phyloP scores from a whole-genome alignment of 2,797 vertebrate species.

The Lates japonicus region DNA sequence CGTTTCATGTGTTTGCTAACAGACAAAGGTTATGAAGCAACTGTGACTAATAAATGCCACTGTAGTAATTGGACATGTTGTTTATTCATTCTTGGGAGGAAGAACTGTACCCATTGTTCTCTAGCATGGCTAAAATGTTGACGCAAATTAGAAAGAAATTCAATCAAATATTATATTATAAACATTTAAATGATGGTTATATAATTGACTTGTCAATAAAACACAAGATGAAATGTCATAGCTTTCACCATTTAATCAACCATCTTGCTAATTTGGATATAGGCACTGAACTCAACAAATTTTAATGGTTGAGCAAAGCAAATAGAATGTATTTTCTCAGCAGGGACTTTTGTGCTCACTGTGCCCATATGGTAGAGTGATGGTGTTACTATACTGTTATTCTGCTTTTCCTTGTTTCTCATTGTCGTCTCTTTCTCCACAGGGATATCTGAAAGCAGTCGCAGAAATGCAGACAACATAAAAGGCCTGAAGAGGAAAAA shows the following conservation, averaged over 20 bases:
- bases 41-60: background rate
- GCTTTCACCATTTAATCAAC: background rate
- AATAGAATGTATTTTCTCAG: background rate
- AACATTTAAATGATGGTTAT: background rate
- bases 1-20: background rate
- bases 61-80: background rate
- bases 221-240: background rate
- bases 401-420: conserved; percentile 30
- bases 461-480: conserved; percentile 89
- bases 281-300: background rate
- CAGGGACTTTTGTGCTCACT: background rate
- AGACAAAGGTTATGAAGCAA: background rate
- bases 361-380: background rate
- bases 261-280: background rate
- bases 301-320: background rate
- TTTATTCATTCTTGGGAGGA: background rate
- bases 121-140: background rate
- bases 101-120: background rate
- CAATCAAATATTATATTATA: background rate
- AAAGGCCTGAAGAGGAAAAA: conserved; percentile 99
- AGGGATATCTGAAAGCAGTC: conserved; percentile 90
- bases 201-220: background rate
- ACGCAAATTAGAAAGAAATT: background rate
- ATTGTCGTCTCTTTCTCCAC: conserved; percentile 55
- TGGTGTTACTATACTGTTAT: conserved; percentile 3